Evolutionary conservation across 1,140 invertebrate species (phyloP), one percentile per base, ranked within the genome.

Genomic region (Steinernema khuongi): DNA sequence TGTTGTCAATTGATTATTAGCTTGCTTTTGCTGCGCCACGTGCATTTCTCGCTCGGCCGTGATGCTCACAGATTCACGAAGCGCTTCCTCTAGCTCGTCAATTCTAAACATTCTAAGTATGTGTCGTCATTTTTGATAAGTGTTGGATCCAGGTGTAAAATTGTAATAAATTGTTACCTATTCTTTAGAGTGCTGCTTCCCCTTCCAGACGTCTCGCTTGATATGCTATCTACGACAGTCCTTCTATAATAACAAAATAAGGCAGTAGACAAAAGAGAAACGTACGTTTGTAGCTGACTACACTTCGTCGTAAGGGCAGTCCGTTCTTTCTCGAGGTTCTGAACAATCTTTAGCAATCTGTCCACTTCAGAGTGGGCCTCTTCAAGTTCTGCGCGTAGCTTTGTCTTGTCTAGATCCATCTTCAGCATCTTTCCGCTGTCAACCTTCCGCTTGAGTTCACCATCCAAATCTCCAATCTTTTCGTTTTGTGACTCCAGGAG

Each of bases 51-150:
- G 80, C 76, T 89, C 87, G 22, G 88, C 87, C 19, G 88, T 89
- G 32, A 89, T 89, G 66, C 83, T 81, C 0, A 89, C 87, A 80
- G 88, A 89, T 80, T 89, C 88, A 75, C 87, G 82, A 68, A 94
- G 86, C 2, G 91, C 91, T 73, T 92, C 89, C 85, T 93, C 91
- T 60, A 94, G 85, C 86, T 93, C 91, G 78, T 91, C 88, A 77
- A 94, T 91, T 71, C 91, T 88, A 22, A 60, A 60, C 7, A 7
- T 74, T 87, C 88, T 22, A 85, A 82, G 69, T 88, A 87, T 71
- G 82, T 33, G 30, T 33, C n/a, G 29, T 29, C 32, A 71, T 17
- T 29, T 33, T 7, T 26, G n/a, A 66, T 70, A 36, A 68, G n/a
- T 28, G 67, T n/a, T n/a, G n/a, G n/a, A n/a, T 68, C n/a, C 67